A percentile compares a stretch with the other conserved stretches of the same genome.
Conservation (phyloP, 2,113 vertebrate species). For the Misgurnus mizolepis region DNA sequence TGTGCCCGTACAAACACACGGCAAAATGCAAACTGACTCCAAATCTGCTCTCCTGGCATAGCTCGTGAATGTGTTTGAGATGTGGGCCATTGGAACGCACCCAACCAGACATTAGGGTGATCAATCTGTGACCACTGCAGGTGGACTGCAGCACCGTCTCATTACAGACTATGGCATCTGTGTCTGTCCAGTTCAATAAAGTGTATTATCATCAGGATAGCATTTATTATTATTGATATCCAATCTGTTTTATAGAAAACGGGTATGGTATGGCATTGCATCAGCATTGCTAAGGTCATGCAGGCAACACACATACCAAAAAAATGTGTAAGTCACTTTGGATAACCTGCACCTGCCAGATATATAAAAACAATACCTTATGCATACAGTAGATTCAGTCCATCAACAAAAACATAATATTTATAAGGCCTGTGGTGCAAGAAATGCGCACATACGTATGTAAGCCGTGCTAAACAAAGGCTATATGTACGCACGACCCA, state of each 20-base stretch:
- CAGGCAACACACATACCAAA: too few species aligned
- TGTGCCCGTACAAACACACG: slow-evolving; percentile 14
- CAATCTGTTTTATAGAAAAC: neutral
- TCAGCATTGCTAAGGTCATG: too few species aligned
- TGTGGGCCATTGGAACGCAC: slow-evolving; percentile 47
- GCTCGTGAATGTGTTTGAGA: slow-evolving; percentile 22
- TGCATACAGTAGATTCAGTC: too few species aligned
- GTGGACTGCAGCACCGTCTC: slow-evolving; percentile 35
- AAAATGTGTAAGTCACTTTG: too few species aligned
- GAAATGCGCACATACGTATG: neutral
- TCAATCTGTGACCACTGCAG: slow-evolving; percentile 54
- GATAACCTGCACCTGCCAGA: too few species aligned
- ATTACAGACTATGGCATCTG: neutral
- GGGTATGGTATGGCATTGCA: too few species aligned
- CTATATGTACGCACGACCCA: neutral
- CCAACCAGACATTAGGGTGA: slow-evolving; percentile 49
- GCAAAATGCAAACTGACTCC: neutral
- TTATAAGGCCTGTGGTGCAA: neutral
- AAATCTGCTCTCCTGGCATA: slow-evolving; percentile 19
- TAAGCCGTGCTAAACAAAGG: neutral
- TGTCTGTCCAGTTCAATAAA: neutral
- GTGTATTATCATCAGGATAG: neutral
- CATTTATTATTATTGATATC: neutral
- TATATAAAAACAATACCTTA: too few species aligned
- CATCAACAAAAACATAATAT: neutral